Conservation (phyloP, 53 echinoderm and acorn worm species). For the Luidia sarsii region DNA sequence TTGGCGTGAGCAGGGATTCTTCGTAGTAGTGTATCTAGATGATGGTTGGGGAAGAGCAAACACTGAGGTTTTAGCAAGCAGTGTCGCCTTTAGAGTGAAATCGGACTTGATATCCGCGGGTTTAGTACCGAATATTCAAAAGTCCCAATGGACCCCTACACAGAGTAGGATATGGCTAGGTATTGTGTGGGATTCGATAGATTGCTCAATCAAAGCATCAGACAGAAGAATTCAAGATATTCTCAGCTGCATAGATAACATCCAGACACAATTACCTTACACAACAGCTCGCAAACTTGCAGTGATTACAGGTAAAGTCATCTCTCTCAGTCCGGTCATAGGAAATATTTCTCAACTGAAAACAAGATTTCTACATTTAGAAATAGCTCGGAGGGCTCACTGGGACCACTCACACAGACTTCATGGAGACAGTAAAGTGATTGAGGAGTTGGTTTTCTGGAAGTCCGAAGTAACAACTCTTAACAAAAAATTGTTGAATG, state of each 20-base stretch:
- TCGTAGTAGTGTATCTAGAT: slow-evolving; percentile 41
- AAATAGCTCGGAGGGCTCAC: background rate
- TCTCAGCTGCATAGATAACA: background rate
- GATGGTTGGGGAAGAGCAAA: slow-evolving; percentile 43
- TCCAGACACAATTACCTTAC: background rate
- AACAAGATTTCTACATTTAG: no score
- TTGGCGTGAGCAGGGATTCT: slow-evolving; percentile 12
- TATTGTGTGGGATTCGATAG: background rate
- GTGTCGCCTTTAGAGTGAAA: background rate
- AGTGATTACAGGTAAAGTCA: background rate
- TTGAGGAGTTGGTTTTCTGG: no score
- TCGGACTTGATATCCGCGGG: slow-evolving; percentile 18
- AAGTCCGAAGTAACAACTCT: background rate
- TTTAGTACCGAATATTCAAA: slow-evolving; percentile 17
- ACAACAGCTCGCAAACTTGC: no score
- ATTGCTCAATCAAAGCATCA: background rate
- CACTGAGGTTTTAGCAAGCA: background rate
- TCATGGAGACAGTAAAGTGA: no score
- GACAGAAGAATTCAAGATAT: slow-evolving; percentile 7
- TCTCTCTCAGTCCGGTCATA: background rate
- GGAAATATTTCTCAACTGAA: background rate
- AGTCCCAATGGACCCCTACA: slow-evolving; percentile 4
- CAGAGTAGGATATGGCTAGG: slow-evolving; percentile 30
- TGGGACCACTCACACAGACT: slow-evolving; percentile 33
- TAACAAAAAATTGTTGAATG: background rate